Evolutionary conservation across 2,888 invertebrate genomes (phyloP), one percentile per base, ranked within the genome.

Genomic region (Tinea trinotella): DNA sequence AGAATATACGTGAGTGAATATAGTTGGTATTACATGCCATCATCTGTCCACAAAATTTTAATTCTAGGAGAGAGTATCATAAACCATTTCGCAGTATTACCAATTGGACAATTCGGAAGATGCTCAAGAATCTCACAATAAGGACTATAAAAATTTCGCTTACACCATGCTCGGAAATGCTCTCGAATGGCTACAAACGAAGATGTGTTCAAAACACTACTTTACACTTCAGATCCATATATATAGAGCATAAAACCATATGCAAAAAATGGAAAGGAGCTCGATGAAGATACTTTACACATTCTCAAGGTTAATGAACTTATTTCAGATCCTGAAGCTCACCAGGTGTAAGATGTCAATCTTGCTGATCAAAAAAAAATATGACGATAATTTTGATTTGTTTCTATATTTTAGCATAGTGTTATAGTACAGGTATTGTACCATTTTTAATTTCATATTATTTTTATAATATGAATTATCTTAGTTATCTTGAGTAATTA

Each of bases 111-210:
- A 40, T 44, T 52, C 55, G 10, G 55, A 57, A 57, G 55, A 57
- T 54, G 57, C 57, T 15, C 57, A 57, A 24, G 55, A 57, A 34
- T 57, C 55, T 44, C 50, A 46, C 17, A 55, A 57, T 54, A 55
- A 57, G 35, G 54, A 54, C 53, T 56, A 56, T 54, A 57, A 56
- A 56, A 56, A 54, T 22, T 46, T 54, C 46, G 46, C 4, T 30
- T 52, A 19, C 49, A 56, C 55, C 56, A 56, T 55, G 55, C 56
- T 22, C 40, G 50, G 19, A 53, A 55, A 36, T 50, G 55, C 50
- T 52, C 24, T 40, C 36, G 18, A 20, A 30, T 20, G 13, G 30
- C 54, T 34, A 52, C 52, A 15, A 52, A 34, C 15, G 52, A 34
- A 13, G 52, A 52, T 18, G 52, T 52, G 5, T 48, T 53, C 24